These are phyloP conservation scores for Halcyon smyrnensis DNA, from an alignment of 2,797 vertebrate genomes.

Conservation along the genomic window DNA sequence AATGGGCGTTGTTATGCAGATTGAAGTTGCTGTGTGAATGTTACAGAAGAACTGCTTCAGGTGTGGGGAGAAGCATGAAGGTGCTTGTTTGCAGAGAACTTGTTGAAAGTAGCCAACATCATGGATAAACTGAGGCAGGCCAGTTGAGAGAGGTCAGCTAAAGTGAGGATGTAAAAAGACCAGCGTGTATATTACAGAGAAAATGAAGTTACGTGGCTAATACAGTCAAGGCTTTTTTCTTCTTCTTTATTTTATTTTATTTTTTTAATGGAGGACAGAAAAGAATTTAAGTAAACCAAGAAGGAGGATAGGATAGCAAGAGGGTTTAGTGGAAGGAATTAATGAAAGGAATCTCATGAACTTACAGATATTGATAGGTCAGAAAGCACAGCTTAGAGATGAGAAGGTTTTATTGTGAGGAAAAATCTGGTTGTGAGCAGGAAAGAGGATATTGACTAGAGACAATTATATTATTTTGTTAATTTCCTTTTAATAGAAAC, in stretches of 20 bases:
- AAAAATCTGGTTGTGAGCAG: neutral
- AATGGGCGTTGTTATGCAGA: neutral
- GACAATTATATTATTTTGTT: neutral
- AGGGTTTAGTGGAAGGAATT: neutral
- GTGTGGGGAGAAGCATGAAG: neutral
- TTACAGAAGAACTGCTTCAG: neutral
- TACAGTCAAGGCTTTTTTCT: neutral
- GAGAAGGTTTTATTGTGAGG: neutral
- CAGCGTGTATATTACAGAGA: neutral
- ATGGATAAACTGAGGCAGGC: neutral
- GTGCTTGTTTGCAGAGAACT: neutral
- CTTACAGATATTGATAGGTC: neutral
- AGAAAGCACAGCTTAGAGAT: neutral
- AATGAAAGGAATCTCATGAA: neutral
- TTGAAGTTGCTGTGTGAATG: neutral
- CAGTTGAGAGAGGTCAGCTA: neutral
- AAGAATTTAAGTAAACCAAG: neutral
- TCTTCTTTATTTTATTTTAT: neutral
- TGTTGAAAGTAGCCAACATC: neutral
- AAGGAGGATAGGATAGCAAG: neutral
- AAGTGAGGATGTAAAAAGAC: neutral
- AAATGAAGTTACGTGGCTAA: neutral
- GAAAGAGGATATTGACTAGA: neutral
- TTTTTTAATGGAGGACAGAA: neutral
- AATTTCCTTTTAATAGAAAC: neutral